phyloP scores from a whole-genome alignment of 2,797 vertebrate species.

The Tenualosa ilisha region DNA sequence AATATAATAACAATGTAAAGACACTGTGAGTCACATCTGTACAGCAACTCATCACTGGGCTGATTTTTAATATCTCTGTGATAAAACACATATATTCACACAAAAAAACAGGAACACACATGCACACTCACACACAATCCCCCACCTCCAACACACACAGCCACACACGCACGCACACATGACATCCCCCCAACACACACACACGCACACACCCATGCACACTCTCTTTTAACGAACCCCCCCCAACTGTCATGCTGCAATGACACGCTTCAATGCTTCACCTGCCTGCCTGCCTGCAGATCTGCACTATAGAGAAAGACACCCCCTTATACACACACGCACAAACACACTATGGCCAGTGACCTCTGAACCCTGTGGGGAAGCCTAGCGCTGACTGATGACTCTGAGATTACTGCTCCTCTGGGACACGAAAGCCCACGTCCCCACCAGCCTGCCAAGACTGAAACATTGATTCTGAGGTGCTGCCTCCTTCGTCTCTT shows the following conservation, averaged over 20 bases:
- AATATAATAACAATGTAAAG: not conserved
- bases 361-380: constrained; percentile 65
- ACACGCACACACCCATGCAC: not conserved
- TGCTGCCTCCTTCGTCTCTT: constrained; percentile 44
- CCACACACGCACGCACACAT: not conserved
- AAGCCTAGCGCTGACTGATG: constrained; percentile 75
- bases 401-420: constrained; percentile 84
- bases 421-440: constrained; percentile 81
- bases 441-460: constrained; percentile 70
- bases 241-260: constrained; percentile 35
- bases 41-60: not conserved
- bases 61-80: not conserved
- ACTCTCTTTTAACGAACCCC: constrained; percentile 34
- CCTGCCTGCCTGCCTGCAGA: constrained; percentile 28
- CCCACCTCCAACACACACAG: not conserved
- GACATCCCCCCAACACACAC: not conserved
- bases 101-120: not conserved
- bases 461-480: constrained; percentile 80
- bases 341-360: constrained; percentile 48
- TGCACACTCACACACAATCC: not conserved
- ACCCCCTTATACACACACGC: not conserved
- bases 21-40: not conserved
- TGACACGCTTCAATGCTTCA: constrained; percentile 33
- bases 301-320: constrained; percentile 29
- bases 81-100: not conserved